Evolutionary conservation across 2,797 vertebrate species (phyloP).

Genomic region (Pelodytes ibericus): DNA sequence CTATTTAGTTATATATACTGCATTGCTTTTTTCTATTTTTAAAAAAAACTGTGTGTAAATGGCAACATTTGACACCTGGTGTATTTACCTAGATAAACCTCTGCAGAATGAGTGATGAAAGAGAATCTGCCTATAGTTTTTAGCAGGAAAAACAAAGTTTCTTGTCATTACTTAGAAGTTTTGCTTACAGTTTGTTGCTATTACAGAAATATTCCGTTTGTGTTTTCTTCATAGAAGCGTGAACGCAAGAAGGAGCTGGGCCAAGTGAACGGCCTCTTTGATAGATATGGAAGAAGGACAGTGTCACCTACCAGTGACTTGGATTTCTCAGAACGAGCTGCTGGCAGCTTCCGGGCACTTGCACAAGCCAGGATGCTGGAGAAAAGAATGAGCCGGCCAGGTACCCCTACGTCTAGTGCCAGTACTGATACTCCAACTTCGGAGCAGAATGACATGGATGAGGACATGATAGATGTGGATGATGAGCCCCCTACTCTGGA

Average conservation of each 20-base stretch:
- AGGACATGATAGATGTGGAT: slow-evolving; percentile 89
- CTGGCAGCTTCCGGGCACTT: slow-evolving; percentile 79
- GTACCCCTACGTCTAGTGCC: slow-evolving; percentile 92
- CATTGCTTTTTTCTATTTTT: too few species aligned
- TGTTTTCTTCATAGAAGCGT: slow-evolving; percentile 81
- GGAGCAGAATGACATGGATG: slow-evolving; percentile 92
- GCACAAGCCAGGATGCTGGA: slow-evolving; percentile 91
- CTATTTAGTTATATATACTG: too few species aligned
- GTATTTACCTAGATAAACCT: too few species aligned
- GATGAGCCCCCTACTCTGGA: slow-evolving; percentile 86
- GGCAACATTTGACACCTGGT: too few species aligned
- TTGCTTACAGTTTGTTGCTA: too few species aligned
- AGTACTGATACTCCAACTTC: slow-evolving; percentile 89
- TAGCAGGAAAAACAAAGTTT: too few species aligned
- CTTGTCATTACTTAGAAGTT: too few species aligned
- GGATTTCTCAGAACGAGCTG: slow-evolving; percentile 81
- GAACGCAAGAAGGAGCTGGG: slow-evolving; percentile 91
- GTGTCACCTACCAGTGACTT: slow-evolving; percentile 87
- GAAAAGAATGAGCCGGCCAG: slow-evolving; percentile 89
- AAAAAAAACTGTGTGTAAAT: too few species aligned
- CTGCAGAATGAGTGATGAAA: too few species aligned
- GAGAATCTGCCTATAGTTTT: too few species aligned
- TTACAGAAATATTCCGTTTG: too few species aligned
- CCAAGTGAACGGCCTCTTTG: slow-evolving; percentile 92
- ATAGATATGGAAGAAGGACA: slow-evolving; percentile 83